Evolutionary conservation across 2,888 invertebrate genomes (phyloP).

Genomic region (Agrochola lychnidis): DNA sequence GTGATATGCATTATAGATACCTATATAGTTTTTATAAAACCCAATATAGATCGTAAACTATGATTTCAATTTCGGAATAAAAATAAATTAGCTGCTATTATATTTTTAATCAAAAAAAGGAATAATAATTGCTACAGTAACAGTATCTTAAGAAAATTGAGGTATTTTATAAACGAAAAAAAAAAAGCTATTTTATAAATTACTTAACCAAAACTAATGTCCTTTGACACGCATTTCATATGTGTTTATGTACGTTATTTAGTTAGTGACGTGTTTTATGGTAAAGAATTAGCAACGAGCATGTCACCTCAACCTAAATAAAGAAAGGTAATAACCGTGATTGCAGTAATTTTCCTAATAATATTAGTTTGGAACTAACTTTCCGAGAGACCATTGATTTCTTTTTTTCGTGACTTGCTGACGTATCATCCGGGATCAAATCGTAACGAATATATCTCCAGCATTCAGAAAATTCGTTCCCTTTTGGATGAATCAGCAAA

Average conservation of each 20-base stretch:
- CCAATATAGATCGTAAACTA: conserved; percentile 1
- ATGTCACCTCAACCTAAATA: conserved; percentile 48
- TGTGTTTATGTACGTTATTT: conserved; percentile 43
- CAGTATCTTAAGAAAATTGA: conserved; percentile 25
- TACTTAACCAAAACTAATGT: conserved; percentile 41
- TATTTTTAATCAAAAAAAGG: not conserved
- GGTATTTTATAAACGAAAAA: not conserved
- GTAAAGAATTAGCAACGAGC: conserved; percentile 48
- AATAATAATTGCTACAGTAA: not conserved
- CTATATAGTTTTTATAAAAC: not conserved
- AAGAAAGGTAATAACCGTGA: conserved; percentile 52
- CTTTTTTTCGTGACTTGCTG: conserved; percentile 70
- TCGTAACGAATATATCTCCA: conserved; percentile 66
- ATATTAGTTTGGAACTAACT: conserved; percentile 56
- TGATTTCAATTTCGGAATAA: not conserved
- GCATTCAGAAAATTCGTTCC: conserved; percentile 60
- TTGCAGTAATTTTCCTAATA: conserved; percentile 63
- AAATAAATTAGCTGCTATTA: not conserved
- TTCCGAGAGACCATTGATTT: conserved; percentile 65
- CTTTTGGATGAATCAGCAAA: conserved; percentile 69
- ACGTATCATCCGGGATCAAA: conserved; percentile 68
- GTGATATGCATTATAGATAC: not conserved
- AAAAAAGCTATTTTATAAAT: conserved; percentile 31
- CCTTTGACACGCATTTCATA: conserved; percentile 47
- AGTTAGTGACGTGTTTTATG: conserved; percentile 45